Percentiles rank a stretch among this genome's conserved stretches.
These are phyloP conservation scores for Odocoileus virginianus DNA, from an alignment of 2,113 vertebrate genomes.

Conservation along the genomic window DNA sequence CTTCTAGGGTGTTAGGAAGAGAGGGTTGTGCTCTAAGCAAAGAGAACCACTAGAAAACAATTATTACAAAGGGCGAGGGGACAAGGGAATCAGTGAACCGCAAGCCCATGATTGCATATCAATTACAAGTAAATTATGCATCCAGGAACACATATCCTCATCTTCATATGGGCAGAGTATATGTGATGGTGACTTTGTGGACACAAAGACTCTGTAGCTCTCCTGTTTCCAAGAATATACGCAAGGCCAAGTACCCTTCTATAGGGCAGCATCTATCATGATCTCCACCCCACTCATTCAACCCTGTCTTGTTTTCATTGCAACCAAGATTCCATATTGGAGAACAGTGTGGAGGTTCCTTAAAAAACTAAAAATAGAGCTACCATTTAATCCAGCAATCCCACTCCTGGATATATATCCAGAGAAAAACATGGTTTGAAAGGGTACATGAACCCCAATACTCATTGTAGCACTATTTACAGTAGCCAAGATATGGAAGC, in stretches of 20 bases:
- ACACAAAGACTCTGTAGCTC: neutral
- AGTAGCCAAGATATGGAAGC: neutral
- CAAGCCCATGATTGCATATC: neutral
- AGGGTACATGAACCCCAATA: neutral
- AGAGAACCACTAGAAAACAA: neutral
- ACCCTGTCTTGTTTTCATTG: neutral
- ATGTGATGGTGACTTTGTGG: neutral
- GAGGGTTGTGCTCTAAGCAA: neutral
- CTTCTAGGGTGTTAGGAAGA: neutral
- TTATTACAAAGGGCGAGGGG: neutral
- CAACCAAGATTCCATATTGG: neutral
- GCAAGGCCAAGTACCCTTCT: neutral
- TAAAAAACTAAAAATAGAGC: neutral
- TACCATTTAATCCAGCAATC: neutral
- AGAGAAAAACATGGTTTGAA: neutral
- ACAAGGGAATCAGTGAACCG: neutral
- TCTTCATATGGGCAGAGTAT: neutral
- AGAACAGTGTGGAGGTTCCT: neutral
- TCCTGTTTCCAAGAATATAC: neutral
- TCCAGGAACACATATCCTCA: neutral
- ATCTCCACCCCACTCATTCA: neutral
- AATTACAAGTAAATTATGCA: neutral
- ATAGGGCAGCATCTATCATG: neutral
- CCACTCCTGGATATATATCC: neutral
- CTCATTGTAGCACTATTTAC: neutral